These are phyloP conservation scores for Phanerotoma sp. DNA, from an alignment of 2,888 invertebrate genomes.

Conservation along the genomic window DNA sequence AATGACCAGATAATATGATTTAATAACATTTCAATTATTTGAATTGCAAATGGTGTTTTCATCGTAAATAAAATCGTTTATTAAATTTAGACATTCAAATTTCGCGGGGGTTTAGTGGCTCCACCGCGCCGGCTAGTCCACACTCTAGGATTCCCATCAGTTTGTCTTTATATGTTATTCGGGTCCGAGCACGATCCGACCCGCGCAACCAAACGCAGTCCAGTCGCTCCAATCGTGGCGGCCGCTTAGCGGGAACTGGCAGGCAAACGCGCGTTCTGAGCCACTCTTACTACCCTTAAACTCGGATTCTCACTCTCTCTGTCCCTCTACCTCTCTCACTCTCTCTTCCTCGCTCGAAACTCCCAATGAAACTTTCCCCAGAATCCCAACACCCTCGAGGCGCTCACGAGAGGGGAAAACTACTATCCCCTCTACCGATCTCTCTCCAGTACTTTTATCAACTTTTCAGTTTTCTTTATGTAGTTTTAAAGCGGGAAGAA, in stretches of 20 bases:
- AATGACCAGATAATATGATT: too few species aligned
- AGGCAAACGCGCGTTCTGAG: conserved; percentile 19
- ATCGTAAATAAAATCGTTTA: background rate
- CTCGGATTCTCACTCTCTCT: conserved; percentile 7
- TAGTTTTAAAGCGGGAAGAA: conserved; percentile 6
- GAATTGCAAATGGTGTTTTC: background rate
- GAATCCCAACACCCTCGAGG: conserved; percentile 37
- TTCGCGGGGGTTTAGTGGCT: background rate
- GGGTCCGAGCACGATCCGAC: background rate
- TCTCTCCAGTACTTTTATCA: conserved; percentile 12
- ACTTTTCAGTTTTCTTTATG: conserved; percentile 12
- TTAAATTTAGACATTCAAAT: background rate
- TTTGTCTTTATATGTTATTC: background rate
- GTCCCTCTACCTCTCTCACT: conserved; percentile 7
- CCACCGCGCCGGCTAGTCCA: background rate
- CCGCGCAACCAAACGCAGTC: conserved; percentile 3
- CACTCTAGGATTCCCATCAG: background rate
- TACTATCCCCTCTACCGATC: too few species aligned
- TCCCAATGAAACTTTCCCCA: conserved; percentile 46
- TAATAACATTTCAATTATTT: background rate
- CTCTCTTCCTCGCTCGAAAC: conserved; percentile 19
- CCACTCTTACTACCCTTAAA: conserved; percentile 6
- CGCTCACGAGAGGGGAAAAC: background rate
- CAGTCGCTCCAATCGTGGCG: conserved; percentile 51
- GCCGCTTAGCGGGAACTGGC: conserved; percentile 52